phyloP scores from a whole-genome alignment of 2,797 vertebrate species.

The Sandelia bainsii region DNA sequence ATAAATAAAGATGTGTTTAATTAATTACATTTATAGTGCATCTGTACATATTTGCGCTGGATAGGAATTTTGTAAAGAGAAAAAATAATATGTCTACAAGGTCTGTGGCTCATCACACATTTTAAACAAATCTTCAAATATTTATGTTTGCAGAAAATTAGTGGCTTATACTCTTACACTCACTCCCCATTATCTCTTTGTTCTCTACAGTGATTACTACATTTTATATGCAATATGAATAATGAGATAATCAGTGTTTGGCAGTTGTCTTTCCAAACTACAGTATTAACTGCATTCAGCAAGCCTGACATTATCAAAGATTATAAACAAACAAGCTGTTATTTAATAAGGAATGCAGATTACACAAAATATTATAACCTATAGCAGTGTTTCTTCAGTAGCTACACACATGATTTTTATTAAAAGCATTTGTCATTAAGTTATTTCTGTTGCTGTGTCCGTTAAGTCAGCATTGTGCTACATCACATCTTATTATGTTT shows the following conservation, averaged over 20 bases:
- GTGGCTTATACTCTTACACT: neutral
- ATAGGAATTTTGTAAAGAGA: neutral
- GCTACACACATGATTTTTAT: neutral
- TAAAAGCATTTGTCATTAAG: constrained; percentile 27
- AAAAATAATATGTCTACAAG: neutral
- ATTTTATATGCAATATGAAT: constrained; percentile 56
- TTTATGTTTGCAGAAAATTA: neutral
- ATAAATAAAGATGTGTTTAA: no score
- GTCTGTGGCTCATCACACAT: neutral
- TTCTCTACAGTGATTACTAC: constrained; percentile 10
- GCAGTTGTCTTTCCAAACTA: constrained; percentile 20
- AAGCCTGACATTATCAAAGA: constrained; percentile 54
- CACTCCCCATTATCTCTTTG: neutral
- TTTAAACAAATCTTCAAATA: neutral
- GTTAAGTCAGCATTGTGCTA: constrained; percentile 22
- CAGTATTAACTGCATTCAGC: constrained; percentile 28
- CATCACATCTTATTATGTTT: constrained; percentile 18
- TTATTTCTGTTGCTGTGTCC: constrained; percentile 29
- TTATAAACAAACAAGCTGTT: constrained; percentile 38
- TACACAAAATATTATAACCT: neutral
- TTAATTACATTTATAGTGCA: no score
- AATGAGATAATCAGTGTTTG: constrained; percentile 53
- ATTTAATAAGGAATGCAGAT: constrained; percentile 19
- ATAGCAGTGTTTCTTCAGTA: neutral
- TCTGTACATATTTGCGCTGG: no score